These are phyloP conservation scores for Ypsolopha scabrella DNA, from an alignment of 2,888 invertebrate species.

Conservation along the genomic window DNA sequence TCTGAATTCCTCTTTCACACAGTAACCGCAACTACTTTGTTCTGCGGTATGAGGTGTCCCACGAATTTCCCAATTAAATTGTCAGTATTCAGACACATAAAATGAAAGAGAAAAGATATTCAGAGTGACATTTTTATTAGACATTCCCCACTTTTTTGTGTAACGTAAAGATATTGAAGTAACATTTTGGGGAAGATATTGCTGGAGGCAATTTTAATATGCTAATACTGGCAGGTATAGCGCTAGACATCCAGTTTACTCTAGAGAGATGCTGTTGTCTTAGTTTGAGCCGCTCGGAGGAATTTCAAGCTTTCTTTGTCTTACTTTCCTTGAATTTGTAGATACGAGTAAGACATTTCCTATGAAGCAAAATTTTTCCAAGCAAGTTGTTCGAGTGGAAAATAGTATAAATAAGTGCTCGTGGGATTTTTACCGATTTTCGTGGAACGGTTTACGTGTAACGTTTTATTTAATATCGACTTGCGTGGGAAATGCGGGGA, in stretches of 20 bases:
- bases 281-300: background rate
- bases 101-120: background rate
- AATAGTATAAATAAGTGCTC: too few species aligned
- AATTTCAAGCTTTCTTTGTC: constrained; percentile 15
- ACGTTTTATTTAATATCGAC: too few species aligned
- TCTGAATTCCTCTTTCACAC: too few species aligned
- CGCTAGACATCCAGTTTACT: constrained; percentile 15
- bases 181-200: constrained; percentile 12
- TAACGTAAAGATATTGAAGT: constrained; percentile 17
- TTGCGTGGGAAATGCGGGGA: too few species aligned
- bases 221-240: constrained; percentile 35
- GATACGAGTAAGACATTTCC: too few species aligned
- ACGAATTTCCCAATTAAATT: constrained; percentile 1
- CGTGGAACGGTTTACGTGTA: too few species aligned
- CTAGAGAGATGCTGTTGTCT: constrained; percentile 12
- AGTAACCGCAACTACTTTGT: too few species aligned
- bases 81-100: background rate
- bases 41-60: background rate
- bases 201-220: constrained; percentile 41
- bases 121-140: constrained; percentile 2
- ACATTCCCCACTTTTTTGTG: constrained; percentile 8
- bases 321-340: constrained; percentile 7
- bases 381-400: too few species aligned
- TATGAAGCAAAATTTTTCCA: too few species aligned
- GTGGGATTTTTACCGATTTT: too few species aligned